Evolutionary conservation across 2,113 vertebrate genomes (phyloP).

Genomic region (Cranoglanis bouderius): DNA sequence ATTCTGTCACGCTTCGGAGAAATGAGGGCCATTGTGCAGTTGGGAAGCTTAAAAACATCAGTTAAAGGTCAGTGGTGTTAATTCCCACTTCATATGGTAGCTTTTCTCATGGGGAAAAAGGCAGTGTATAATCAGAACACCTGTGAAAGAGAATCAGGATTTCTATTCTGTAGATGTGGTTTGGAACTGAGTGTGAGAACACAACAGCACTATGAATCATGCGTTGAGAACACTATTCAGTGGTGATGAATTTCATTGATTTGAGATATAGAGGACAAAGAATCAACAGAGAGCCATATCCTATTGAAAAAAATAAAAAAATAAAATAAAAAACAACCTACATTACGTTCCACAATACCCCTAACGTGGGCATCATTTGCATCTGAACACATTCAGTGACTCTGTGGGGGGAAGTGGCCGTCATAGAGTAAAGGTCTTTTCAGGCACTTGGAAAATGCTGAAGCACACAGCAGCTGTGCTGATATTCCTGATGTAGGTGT

Average conservation of each 20-base stretch:
- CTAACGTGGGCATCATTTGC: slow-evolving; percentile 5
- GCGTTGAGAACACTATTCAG: not conserved
- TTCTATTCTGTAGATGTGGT: not conserved
- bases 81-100: slow-evolving; percentile 16
- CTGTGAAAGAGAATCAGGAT: slow-evolving; percentile 4
- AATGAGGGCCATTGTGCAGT: slow-evolving; percentile 7
- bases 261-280: slow-evolving; percentile 18
- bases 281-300: slow-evolving; percentile 31
- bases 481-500: slow-evolving; percentile 22
- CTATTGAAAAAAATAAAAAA: slow-evolving; percentile 24
- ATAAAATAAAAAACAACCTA: slow-evolving; percentile 36
- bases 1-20: slow-evolving; percentile 14
- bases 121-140: slow-evolving; percentile 12
- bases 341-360: slow-evolving; percentile 6
- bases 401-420: slow-evolving; percentile 4
- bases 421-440: slow-evolving; percentile 12
- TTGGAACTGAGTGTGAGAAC: not conserved
- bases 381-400: slow-evolving; percentile 35
- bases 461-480: not conserved
- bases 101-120: not conserved
- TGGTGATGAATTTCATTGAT: slow-evolving; percentile 39
- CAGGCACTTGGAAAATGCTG: slow-evolving; percentile 10
- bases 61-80: slow-evolving; percentile 22
- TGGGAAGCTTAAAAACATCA: slow-evolving; percentile 10
- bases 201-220: slow-evolving; percentile 5